Evolutionary conservation across 2,113 vertebrate species (phyloP).

Genomic region (Coryphaenoides rupestris): DNA sequence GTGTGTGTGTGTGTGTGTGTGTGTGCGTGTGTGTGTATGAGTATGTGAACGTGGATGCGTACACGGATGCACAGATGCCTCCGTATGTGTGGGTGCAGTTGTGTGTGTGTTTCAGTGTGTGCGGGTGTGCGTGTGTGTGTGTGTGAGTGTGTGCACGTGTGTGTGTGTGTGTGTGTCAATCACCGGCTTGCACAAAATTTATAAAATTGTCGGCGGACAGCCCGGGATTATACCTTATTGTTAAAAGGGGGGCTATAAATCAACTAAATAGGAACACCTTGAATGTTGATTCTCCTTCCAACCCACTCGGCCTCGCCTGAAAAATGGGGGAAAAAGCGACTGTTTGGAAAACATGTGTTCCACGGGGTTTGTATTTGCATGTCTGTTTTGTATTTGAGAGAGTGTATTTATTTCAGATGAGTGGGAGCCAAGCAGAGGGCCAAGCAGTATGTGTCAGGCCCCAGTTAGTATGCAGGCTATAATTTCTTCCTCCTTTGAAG

Average conservation of each 20-base stretch:
- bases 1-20: constrained; percentile 1
- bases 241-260: background rate
- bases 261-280: constrained; percentile 24
- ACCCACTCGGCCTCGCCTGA: constrained; percentile 6
- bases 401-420: constrained; percentile 67
- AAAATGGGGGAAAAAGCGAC: constrained; percentile 38
- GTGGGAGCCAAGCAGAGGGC: constrained; percentile 49
- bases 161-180: background rate
- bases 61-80: background rate
- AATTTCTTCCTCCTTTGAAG: constrained; percentile 71
- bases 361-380: constrained; percentile 55
- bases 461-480: constrained; percentile 71
- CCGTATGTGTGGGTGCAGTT: constrained; percentile 2
- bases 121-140: background rate
- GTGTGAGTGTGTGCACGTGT: constrained; percentile 4
- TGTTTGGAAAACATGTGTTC: constrained; percentile 57
- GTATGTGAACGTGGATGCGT: constrained; percentile 1
- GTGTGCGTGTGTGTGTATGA: constrained; percentile 5
- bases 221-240: background rate
- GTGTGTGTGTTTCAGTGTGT: constrained; percentile 8
- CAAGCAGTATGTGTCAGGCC: constrained; percentile 59
- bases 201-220: background rate
- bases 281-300: background rate
- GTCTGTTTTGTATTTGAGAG: constrained; percentile 71
- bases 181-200: background rate